phyloP scores from a whole-genome alignment of 2,888 invertebrate species.

The Dicyrtoma fusca region DNA sequence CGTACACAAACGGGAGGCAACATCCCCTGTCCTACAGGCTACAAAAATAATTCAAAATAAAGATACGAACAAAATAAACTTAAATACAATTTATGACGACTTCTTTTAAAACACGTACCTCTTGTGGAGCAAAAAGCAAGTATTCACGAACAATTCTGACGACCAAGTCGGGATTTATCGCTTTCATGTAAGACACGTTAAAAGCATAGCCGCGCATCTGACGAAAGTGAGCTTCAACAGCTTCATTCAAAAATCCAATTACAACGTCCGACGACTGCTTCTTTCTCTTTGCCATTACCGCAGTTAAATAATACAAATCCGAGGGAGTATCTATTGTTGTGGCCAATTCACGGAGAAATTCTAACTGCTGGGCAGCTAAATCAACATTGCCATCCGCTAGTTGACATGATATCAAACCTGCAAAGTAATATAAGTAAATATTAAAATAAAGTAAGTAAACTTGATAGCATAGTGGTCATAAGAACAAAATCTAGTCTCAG shows the following conservation, averaged over 20 bases:
- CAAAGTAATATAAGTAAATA: slow-evolving; percentile 55
- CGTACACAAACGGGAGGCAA: slow-evolving; percentile 63
- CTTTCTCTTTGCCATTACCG: slow-evolving; percentile 64
- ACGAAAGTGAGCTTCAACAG: slow-evolving; percentile 65
- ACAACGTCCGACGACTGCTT: slow-evolving; percentile 46
- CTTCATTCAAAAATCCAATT: slow-evolving; percentile 62
- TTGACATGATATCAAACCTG: slow-evolving; percentile 83
- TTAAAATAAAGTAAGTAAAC: not conserved
- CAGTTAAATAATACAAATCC: slow-evolving; percentile 71
- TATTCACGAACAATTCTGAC: slow-evolving; percentile 77
- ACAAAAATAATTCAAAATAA: slow-evolving; percentile 54
- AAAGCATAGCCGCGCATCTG: slow-evolving; percentile 66
- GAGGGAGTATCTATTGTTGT: slow-evolving; percentile 69
- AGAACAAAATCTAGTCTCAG: slow-evolving; percentile 29
- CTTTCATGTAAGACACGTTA: slow-evolving; percentile 73
- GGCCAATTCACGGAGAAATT: slow-evolving; percentile 80
- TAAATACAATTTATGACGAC: not conserved
- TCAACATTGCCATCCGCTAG: slow-evolving; percentile 72
- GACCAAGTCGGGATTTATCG: slow-evolving; percentile 84
- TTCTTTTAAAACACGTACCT: slow-evolving; percentile 29
- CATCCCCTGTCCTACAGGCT: slow-evolving; percentile 68
- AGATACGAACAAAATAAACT: not conserved
- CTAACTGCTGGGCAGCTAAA: slow-evolving; percentile 81
- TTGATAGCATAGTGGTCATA: not conserved
- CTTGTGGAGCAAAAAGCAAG: slow-evolving; percentile 67